Conservation (phyloP, 2,113 vertebrate genomes). For the Cololabis saira region DNA sequence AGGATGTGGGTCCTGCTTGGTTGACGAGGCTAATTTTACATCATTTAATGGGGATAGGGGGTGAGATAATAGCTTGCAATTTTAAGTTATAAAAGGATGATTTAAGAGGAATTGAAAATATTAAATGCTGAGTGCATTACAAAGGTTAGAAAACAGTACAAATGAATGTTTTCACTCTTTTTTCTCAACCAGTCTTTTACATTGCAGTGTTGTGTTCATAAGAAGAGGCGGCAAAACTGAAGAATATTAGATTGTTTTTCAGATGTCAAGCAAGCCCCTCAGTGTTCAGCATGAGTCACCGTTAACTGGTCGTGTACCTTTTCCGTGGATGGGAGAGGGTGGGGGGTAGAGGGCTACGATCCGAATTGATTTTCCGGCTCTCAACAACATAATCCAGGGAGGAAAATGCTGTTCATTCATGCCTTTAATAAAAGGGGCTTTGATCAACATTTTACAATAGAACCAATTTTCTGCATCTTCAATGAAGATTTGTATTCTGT, state of each 20-base stretch:
- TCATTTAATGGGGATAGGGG: background rate
- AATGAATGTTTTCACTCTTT: too few relatives aligned
- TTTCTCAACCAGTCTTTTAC: background rate
- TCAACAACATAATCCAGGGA: constrained; percentile 8
- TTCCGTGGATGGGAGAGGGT: background rate
- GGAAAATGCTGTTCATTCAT: constrained; percentile 15
- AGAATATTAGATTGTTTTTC: background rate
- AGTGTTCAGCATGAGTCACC: too few relatives aligned
- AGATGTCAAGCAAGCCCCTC: too few relatives aligned
- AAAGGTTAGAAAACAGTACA: too few relatives aligned
- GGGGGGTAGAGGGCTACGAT: too few relatives aligned
- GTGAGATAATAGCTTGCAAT: too few relatives aligned
- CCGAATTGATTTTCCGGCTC: constrained; percentile 11
- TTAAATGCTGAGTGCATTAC: too few relatives aligned
- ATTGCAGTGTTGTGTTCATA: background rate
- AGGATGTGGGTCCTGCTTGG: background rate
- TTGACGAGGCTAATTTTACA: background rate
- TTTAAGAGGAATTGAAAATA: too few relatives aligned
- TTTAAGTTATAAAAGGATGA: too few relatives aligned
- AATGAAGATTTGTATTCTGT: background rate
- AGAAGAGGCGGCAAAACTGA: background rate
- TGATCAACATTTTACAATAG: background rate
- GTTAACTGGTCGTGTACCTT: constrained; percentile 10
- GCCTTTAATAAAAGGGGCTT: constrained; percentile 6
- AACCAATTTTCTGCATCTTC: background rate